Conservation (phyloP, 1,140 invertebrate genomes). For the Wiebesia pumilae region DNA sequence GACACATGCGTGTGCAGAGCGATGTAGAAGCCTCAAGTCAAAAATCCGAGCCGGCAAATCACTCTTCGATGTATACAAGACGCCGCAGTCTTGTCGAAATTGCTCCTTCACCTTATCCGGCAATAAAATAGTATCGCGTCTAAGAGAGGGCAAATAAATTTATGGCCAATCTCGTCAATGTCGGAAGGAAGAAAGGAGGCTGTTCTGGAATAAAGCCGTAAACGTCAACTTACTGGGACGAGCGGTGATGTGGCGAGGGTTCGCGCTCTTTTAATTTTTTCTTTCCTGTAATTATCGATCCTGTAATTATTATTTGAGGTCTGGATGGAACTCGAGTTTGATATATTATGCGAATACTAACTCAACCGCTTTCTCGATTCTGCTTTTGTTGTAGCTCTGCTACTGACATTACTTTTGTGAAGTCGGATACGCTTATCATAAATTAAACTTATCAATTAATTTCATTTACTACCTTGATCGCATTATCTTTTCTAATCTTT, state of each 20-base stretch:
- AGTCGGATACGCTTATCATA: no score
- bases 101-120: conserved; percentile 61
- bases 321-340: no score
- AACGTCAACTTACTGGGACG: conserved; percentile 50
- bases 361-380: no score
- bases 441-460: no score
- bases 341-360: no score
- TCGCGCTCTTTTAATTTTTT: no score
- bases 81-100: conserved; percentile 11
- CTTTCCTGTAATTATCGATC: no score
- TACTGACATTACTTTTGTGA: no score
- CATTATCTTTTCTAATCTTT: no score
- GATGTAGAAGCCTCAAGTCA: neutral
- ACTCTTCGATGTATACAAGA: neutral
- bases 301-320: no score
- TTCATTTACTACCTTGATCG: no score
- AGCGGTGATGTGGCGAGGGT: conserved; percentile 41
- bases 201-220: conserved; percentile 58
- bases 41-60: conserved; percentile 26
- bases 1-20: neutral
- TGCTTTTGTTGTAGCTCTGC: no score
- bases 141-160: conserved; percentile 70
- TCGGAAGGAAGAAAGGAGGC: conserved; percentile 66
- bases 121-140: conserved; percentile 69
- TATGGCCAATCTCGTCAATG: conserved; percentile 69